Evolutionary conservation across 2,797 vertebrate species (phyloP).

Genomic region (Halcyon leucocephala): DNA sequence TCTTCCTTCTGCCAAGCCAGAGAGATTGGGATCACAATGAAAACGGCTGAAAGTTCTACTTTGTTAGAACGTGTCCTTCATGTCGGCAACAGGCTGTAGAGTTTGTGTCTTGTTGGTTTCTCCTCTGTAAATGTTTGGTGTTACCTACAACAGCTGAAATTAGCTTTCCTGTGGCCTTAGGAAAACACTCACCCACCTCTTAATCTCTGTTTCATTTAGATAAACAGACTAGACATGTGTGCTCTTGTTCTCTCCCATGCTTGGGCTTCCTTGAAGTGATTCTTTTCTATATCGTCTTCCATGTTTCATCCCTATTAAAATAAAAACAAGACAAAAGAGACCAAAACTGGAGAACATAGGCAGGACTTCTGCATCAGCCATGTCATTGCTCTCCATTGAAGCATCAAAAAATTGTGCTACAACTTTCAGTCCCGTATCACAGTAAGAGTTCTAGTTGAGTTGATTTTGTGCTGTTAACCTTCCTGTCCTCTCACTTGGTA

Average conservation of each 20-base stretch:
- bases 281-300: background rate
- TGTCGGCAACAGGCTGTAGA: background rate
- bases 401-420: background rate
- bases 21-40: slow-evolving; percentile 50
- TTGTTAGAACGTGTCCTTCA: slow-evolving; percentile 14
- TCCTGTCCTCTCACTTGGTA: background rate
- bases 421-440: rapidly evolving
- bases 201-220: slow-evolving; percentile 54
- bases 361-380: background rate
- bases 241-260: slow-evolving; percentile 5
- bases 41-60: slow-evolving; percentile 50
- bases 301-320: background rate
- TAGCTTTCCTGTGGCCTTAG: slow-evolving; percentile 46
- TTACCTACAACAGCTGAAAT: slow-evolving; percentile 54
- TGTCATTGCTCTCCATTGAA: background rate
- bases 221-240: slow-evolving; percentile 44
- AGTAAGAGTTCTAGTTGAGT: background rate
- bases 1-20: slow-evolving; percentile 61
- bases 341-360: background rate
- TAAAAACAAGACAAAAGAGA: background rate
- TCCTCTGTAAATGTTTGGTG: background rate
- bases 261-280: background rate
- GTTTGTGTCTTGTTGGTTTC: slow-evolving; percentile 45
- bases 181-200: slow-evolving; percentile 29
- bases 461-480: background rate